A percentile compares a stretch with the other conserved stretches of the same genome.
These are phyloP conservation scores for Alethe castanea DNA, from an alignment of 2,113 vertebrate species.

Conservation along the genomic window DNA sequence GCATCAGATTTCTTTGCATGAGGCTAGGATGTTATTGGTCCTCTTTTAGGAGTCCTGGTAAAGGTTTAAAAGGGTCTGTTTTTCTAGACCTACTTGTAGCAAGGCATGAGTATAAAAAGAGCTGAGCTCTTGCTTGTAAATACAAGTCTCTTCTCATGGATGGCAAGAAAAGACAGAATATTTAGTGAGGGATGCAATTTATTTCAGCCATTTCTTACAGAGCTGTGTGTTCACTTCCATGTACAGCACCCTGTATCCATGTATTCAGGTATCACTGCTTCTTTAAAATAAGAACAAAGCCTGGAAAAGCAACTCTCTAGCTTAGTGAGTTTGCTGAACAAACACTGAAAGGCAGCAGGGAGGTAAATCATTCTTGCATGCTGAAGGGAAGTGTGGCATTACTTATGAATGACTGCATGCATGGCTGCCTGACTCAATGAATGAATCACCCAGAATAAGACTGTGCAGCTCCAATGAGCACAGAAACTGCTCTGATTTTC, in stretches of 20 bases:
- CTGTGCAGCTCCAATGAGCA: neutral
- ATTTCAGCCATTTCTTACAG: neutral
- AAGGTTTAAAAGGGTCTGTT: neutral
- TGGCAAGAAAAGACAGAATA: neutral
- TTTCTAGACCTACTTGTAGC: neutral
- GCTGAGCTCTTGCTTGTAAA: neutral
- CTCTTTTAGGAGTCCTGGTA: neutral
- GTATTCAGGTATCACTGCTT: neutral
- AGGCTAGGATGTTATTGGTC: neutral
- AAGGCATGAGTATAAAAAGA: neutral
- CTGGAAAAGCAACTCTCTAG: neutral
- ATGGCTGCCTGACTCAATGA: conserved; percentile 59
- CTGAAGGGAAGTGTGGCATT: conserved; percentile 34
- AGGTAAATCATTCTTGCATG: conserved; percentile 51
- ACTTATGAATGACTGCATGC: conserved; percentile 64
- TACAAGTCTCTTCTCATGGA: neutral
- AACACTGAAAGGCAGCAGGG: conserved; percentile 17
- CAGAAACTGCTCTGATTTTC: conserved; percentile 18
- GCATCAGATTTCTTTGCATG: neutral
- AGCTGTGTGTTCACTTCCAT: neutral
- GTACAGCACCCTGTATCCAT: accelerated
- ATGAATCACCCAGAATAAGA: conserved; percentile 59
- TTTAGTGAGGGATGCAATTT: neutral
- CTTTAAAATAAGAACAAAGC: conserved; percentile 18
- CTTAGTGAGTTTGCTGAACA: conserved; percentile 8